Base-by-base conservation (phyloP, 1,140 invertebrate species). In the Nixonia krombeini region DNA sequence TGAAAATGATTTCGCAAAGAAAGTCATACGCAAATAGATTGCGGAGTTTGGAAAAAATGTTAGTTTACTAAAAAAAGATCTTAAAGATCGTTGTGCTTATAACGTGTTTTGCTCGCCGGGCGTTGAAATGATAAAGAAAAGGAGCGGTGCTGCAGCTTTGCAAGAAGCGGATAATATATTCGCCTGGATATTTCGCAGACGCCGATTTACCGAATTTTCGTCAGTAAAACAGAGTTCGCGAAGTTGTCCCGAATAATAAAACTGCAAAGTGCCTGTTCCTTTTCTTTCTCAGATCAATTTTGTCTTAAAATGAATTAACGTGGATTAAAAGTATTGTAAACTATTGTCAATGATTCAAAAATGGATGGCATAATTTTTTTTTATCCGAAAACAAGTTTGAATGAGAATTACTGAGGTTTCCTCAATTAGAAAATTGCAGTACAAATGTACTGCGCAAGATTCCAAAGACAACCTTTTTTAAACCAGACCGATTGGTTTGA, bases 241-340 rank as follows among this genome's bases (percentile, higher is more conserved):
- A 56, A 50, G 51, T 55, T 45, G 45, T 59, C 35, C 31, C 42
- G 35, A 25, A 23, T 31, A 44, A 66, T 59, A 45, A 66, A 66
- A 59, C 58, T 59, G 49, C 55, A 50, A 66, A 59, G 63, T 65
- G 62, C 42, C 37, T 42, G 55, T 38, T 65, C 53, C 15, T 49
- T 25, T 26, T 6, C 21, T 21, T 2, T 21, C 21, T 21, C 21
- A 21, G 6, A 21, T 3, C n/a, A 55, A 59, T 67, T 52, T 67
- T 59, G 55, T 51, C 55, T 59, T 53, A 56, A 21, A 67, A 67
- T 67, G 44, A 59, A 56, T 59, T 45, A n/a, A 9, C 13, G 13
- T n/a, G n/a, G 13, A 35, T 13, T n/a, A n/a, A n/a, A n/a, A n/a
- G n/a, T n/a, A n/a, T n/a, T n/a, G n/a, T n/a, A n/a, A n/a, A n/a